Base-by-base conservation (phyloP, 2,113 vertebrate species). In the Rhabdomys dilectus region DNA sequence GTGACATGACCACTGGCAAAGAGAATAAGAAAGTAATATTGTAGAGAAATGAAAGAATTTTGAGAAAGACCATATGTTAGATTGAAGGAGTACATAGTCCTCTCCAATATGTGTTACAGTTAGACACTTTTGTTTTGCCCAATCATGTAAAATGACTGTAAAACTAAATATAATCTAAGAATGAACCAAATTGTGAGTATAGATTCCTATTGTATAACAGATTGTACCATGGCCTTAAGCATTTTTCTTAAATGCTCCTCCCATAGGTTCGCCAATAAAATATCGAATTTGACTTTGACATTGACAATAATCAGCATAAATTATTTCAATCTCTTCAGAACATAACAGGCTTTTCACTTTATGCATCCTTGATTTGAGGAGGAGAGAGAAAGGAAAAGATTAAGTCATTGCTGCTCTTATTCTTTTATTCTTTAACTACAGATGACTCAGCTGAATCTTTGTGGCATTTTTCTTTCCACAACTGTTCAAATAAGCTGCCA, bases 401-500 rank as follows among this genome's bases (percentile, higher is more conserved):
- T 93, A 96, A 93, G 88, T 95, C 45, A 86, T 89, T 82, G 51
- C 77, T 94, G 78, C 16, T 22, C 80, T 97, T 87, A 95, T 31
- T 92, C 78, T 91, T 89, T 88, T 94, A 91, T 95, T 96, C 78
- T 72, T 91, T 96, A 89, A 94, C 68, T 97, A 45, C 92, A 94
- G 91, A 95, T 96, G 89, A 94, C 77, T 96, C 56, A 84, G 84
- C 86, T 87, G 86, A 96, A 87, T 94, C 26, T 78, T 93, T 91
- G 62, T 60, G 96, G 24, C 29, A 89, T 48, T 94, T 94, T 89
- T 84, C 92, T 91, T 75, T 64, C 77, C 64, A 60, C 26, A 92
- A 89, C 39, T 93, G 89, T 95, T 95, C 75, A 88, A 77, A 94
- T 76, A 96, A 81, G 87, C 53, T 95, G 56, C 85, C 29, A 89